Conservation (phyloP, 2,888 invertebrate genomes). For the Cecidostiba fungosa region DNA sequence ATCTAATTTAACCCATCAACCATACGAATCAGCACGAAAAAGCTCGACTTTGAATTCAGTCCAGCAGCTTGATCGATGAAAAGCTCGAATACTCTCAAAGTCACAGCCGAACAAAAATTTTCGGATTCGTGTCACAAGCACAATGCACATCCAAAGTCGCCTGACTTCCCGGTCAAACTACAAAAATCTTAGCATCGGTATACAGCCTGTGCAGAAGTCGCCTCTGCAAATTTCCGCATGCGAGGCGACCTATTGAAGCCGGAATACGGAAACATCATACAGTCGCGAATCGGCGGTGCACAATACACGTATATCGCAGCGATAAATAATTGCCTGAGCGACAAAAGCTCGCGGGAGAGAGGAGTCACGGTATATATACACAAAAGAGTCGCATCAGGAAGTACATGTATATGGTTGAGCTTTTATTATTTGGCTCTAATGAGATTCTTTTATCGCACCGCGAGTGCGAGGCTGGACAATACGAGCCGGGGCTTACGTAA, state of each 20-base stretch:
- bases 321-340: conserved; percentile 16
- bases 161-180: neutral
- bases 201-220: neutral
- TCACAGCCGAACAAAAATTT: neutral
- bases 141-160: neutral
- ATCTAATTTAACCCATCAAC: too few relatives aligned
- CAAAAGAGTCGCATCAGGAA: conserved; percentile 16
- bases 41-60: too few relatives aligned
- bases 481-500: neutral
- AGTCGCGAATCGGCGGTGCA: neutral
- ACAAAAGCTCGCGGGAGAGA: neutral
- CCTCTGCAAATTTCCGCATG: neutral
- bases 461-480: neutral
- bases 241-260: neutral
- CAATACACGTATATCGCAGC: neutral
- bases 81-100: neutral
- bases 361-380: neutral
- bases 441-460: neutral
- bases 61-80: neutral
- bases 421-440: conserved; percentile 13
- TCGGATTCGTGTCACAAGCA: neutral
- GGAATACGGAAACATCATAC: neutral
- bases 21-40: too few relatives aligned
- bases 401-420: neutral
- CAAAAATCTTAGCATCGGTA: neutral